Base-by-base conservation (phyloP, 2,888 invertebrate species). In the Erynnis tages region DNA sequence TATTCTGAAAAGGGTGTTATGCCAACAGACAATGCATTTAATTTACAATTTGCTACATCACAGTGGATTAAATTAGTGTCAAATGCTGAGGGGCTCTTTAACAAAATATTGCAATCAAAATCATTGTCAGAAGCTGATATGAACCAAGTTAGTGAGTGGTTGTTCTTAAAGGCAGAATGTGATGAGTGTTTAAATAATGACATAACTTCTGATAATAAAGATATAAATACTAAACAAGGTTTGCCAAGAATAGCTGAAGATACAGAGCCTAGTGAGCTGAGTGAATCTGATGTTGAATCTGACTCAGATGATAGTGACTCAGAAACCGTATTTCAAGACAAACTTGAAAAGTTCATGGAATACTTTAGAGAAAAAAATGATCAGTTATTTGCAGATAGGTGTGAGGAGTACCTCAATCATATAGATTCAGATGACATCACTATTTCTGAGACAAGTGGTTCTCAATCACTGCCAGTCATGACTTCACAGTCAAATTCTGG, bases 151-250 rank as follows among this genome's bases (percentile, higher is more conserved):
- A 90, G 94, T 69, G 94, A 95, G 62, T 96, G 96, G 96, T 82
- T 96, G 11, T 95, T 94, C 66, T 83, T 96, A 56, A 96, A 96
- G 70, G 95, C 96, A 62, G 96, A 96, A 78, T 96, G 95, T 78
- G 95, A 96, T 76, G 96, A 96, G 70, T 96, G 96, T 71, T 90
- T 94, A 38, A 92, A 91, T 56, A 87, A 80, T 57, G 93, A 93
- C 65, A 85, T 87, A 32, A 77, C 66, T 63, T 80, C 71, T 60
- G 90, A 85, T 61, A 87, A 86, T 56, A 86, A 85, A 65, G 88
- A 87, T 62, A 69, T 68, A 41, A 73, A 66, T 43, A 74, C 77
- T 54, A 90, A 90, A 59, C 87, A 89, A 58, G 88, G 85, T 2
- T 69, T 89, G 52, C 88, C 88, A 17, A 78, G 88, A 65, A 90